Evolutionary conservation across 2,888 invertebrate species (phyloP).

Genomic region (Scaeva pyrastri): DNA sequence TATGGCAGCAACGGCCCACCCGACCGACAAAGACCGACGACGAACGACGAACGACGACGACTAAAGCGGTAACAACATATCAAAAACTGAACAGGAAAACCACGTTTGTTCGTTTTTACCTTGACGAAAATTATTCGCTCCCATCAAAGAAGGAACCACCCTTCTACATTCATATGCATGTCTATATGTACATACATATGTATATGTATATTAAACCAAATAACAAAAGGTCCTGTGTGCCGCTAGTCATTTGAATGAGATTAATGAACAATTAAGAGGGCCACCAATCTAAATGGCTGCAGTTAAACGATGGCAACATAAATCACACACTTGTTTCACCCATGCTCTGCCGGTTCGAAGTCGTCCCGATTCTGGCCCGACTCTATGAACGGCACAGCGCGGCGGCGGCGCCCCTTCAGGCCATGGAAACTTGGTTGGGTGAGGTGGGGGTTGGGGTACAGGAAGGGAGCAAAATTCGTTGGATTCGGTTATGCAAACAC

Average conservation of each 20-base stretch:
- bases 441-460: too few relatives aligned
- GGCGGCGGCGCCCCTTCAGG: conserved; percentile 5
- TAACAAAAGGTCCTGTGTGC: conserved; percentile 46
- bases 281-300: conserved; percentile 71
- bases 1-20: neutral
- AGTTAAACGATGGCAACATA: conserved; percentile 72
- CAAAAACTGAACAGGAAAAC: conserved; percentile 38
- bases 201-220: conserved; percentile 1
- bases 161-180: too few relatives aligned
- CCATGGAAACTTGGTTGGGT: neutral
- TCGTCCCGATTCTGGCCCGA: neutral
- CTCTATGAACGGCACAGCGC: neutral
- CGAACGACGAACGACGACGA: neutral
- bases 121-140: conserved; percentile 43
- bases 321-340: conserved; percentile 68
- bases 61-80: neutral
- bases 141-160: neutral
- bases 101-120: conserved; percentile 63
- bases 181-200: too few relatives aligned
- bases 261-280: conserved; percentile 74
- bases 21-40: neutral
- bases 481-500: conserved; percentile 73
- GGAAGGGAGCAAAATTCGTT: conserved; percentile 23
- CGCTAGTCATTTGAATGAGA: conserved; percentile 74
- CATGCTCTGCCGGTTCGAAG: conserved; percentile 6